Conservation (phyloP, 2,888 invertebrate species). For the Hecatera dysodea region DNA sequence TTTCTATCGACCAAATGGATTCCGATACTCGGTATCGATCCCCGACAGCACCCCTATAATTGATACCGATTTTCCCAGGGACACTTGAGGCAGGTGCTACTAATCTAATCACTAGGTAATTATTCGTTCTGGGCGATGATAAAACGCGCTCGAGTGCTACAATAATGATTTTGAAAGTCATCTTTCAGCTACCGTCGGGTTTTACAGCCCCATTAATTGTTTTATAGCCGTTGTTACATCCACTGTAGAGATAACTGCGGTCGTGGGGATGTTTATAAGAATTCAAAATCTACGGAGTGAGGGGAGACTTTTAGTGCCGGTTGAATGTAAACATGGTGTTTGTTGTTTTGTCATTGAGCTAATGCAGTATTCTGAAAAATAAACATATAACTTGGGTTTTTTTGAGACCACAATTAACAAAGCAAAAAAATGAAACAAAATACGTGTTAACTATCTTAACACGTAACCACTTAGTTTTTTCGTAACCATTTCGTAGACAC, state of each 20-base stretch:
- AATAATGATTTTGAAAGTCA: conserved; percentile 71
- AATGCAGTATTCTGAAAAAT: not conserved
- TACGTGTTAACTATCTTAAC: not conserved
- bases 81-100: conserved; percentile 73
- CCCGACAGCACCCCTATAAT: conserved; percentile 49
- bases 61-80: conserved; percentile 75
- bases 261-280: conserved; percentile 82
- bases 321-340: conserved; percentile 57
- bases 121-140: conserved; percentile 68
- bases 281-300: conserved; percentile 71
- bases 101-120: conserved; percentile 67
- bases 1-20: conserved; percentile 51
- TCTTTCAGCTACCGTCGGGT: conserved; percentile 80
- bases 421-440: not conserved
- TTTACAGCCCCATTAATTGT: conserved; percentile 87
- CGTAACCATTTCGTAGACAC: conserved; percentile 20
- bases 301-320: conserved; percentile 56
- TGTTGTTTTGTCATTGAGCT: conserved; percentile 26
- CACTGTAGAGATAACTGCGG: conserved; percentile 83
- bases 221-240: conserved; percentile 83
- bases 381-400: not conserved
- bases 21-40: conserved; percentile 67
- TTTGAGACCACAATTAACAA: not conserved
- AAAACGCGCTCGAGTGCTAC: conserved; percentile 75
- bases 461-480: not conserved